Evolutionary conservation across 2,797 vertebrate genomes (phyloP), one percentile per base, ranked within the genome.

Genomic region (Ambastaia sidthimunki): DNA sequence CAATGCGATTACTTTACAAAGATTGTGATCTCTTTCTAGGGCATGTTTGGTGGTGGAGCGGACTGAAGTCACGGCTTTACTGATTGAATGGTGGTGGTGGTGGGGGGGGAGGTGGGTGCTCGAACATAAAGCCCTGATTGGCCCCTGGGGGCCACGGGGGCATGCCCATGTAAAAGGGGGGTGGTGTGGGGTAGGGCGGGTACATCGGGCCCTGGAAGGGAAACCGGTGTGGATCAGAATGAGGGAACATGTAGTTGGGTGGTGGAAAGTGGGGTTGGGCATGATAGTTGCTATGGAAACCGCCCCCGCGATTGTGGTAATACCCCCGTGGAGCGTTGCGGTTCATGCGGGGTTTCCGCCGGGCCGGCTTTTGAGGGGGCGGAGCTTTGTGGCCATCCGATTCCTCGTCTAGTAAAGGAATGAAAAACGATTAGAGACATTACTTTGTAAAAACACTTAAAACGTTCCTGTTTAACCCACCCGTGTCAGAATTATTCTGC

Each of bases 401-500:
- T 52, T 82, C 80, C 13, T 67, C 77, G 2, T 82, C 85, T 86
- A 75, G 6, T 77, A 23, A 76, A 21, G 15, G 11, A 80, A 73
- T 10, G n/a, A 57, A 23, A 70, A 31, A 66, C 34, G 34, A 7
- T 37, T 37, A 37, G 34, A 37, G 34, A 37, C 28, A 28, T 28
- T 28, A 28, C 4, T 37, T 37, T 37, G 0, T 37, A 4, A 37
- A 37, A 37, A 2, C 0, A 21, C 13, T 47, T 47, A 3, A 47
- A 44, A 2, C 5, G 2, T 5, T 67, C 16, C 31, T 41, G 37
- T 10, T 68, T 21, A 57, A 72, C 77, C 76, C 34, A 87, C 86
- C 84, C 0, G 82, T 76, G 37, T 85, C 84, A 0, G 82, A 79
- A 52, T 91, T 86, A 4, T 91, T 94, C 71, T 90, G 91, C 85